Evolutionary conservation across 1,140 invertebrate genomes (phyloP).

Genomic region (Cydia strobilella): DNA sequence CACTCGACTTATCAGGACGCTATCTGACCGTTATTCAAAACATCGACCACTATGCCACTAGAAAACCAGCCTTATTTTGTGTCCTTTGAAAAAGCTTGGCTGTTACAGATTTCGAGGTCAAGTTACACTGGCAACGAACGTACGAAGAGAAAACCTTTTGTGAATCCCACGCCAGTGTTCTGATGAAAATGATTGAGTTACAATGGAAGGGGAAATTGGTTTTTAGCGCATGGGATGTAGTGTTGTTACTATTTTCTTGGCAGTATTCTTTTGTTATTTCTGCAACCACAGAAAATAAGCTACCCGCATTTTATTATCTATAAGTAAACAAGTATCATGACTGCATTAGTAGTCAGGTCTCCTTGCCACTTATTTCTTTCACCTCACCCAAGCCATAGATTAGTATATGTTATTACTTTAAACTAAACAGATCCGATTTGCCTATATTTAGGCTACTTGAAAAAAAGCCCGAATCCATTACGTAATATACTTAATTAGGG

Average conservation of each 20-base stretch:
- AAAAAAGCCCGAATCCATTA: neutral
- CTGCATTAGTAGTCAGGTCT: too few species aligned
- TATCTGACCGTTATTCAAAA: neutral
- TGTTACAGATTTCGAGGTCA: neutral
- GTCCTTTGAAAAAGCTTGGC: neutral
- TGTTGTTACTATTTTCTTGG: neutral
- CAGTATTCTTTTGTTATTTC: neutral
- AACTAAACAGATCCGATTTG: neutral
- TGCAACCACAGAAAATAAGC: neutral
- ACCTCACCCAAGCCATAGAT: too few species aligned
- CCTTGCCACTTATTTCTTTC: too few species aligned
- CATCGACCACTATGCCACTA: too few species aligned
- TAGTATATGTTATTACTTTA: too few species aligned
- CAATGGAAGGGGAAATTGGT: neutral
- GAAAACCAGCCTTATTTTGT: neutral
- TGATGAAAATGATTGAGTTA: conserved; percentile 8
- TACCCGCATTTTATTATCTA: neutral
- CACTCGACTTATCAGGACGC: neutral
- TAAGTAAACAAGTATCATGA: too few species aligned
- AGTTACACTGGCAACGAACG: neutral
- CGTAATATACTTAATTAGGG: neutral
- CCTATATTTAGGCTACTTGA: neutral
- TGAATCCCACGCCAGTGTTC: neutral
- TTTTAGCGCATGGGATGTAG: neutral
- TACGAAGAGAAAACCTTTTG: neutral